Percentiles rank a stretch among this genome's conserved stretches.
Conservation (phyloP, 2,113 vertebrate genomes). For the Seriola quinqueradiata region DNA sequence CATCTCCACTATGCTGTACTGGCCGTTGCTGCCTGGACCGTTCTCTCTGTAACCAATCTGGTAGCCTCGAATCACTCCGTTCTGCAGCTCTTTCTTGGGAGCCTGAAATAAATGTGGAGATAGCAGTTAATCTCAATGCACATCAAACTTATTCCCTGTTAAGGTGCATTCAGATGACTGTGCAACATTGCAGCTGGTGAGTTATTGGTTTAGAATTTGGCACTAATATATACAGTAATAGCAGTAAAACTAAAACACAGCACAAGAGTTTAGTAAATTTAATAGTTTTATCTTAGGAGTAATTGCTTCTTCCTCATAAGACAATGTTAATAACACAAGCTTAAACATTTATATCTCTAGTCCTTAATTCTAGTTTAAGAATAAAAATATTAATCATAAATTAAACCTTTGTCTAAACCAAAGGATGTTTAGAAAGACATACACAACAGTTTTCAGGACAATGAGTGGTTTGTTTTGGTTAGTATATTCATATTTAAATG, state of each 20-base stretch:
- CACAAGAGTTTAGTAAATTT: neutral
- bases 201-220: neutral
- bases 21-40: slow-evolving; percentile 96
- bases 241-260: neutral
- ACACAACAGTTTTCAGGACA: neutral
- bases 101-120: slow-evolving; percentile 81
- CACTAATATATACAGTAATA: neutral
- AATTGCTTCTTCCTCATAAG: neutral
- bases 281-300: neutral
- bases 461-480: neutral
- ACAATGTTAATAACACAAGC: neutral
- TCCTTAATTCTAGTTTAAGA: neutral
- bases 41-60: slow-evolving; percentile 98
- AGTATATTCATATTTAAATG: neutral
- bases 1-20: slow-evolving; percentile 99
- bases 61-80: slow-evolving; percentile 97
- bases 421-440: neutral
- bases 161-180: neutral
- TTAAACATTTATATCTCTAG: neutral
- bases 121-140: neutral
- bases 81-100: slow-evolving; percentile 97
- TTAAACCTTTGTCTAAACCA: neutral
- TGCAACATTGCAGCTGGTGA: neutral
- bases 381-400: too few relatives aligned
- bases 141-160: neutral